Base-by-base conservation (phyloP, 2,888 invertebrate species). In the Tetramorium bicarinatum region DNA sequence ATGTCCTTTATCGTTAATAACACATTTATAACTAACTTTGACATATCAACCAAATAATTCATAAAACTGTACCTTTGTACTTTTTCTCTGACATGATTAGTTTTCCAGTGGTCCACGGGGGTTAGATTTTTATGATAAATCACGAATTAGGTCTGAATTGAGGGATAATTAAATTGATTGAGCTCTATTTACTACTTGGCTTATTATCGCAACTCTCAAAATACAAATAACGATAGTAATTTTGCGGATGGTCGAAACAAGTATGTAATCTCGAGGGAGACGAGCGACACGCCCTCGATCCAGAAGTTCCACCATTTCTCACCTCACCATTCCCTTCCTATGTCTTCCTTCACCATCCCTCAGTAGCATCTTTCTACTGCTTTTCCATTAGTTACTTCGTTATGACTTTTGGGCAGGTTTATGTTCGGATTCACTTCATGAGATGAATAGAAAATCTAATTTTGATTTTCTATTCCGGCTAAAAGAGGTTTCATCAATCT, bases 231-330 rank as follows among this genome's bases (percentile, higher is more conserved):
- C 15, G 21, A n/a, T 75, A 61, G 6, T 47, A 64, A 59, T 59
- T 59, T 9, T 21, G 13, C 13, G 21, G 29, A 21, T 59, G 6
- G n/a, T 25, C 18, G 59, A 59, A 54, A 79, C 13, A 56, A 56
- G 47, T n/a, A 8, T 13, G 21, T 54, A 49, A 38, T 34, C 59
- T 59, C 34, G 25, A 72, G 59, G 47, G 13, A 71, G 11, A 29
- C 21, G 9, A 56, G 77, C 44, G 79, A 79, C 79, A 80, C 79
- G 79, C 79, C 72, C 79, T 80, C 79, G 7, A 76, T 64, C 8
- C 52, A 29, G 56, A 54, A 72, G 34, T 25, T 71, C 38, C 47
- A n/a, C 34, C 38, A 25, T 47, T 47, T 2, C 18, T 47, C 11
- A 4, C 18, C 6, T 49, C 49, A 6, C 6, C 49, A 8, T n/a